These are phyloP conservation scores for Channa striata DNA, from an alignment of 2,797 vertebrate genomes.

Conservation along the genomic window DNA sequence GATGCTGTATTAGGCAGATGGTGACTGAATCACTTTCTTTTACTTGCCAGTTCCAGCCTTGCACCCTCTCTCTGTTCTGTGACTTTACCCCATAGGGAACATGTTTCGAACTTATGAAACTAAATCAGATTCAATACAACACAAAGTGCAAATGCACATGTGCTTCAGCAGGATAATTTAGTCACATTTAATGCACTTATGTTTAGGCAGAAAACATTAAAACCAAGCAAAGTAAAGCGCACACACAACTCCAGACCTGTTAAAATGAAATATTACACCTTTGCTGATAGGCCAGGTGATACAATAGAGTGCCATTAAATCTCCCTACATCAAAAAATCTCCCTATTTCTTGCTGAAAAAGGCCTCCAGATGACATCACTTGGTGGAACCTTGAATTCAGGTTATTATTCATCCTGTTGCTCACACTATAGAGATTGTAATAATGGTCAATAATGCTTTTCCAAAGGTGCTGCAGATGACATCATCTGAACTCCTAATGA, in stretches of 20 bases:
- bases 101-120: not conserved
- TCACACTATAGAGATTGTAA: too few species aligned
- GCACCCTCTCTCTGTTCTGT: slow-evolving; percentile 7
- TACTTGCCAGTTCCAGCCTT: slow-evolving; percentile 19
- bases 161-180: not conserved
- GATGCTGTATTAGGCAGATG: slow-evolving; percentile 35
- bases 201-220: not conserved
- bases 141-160: not conserved
- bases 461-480: too few species aligned
- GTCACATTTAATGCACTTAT: not conserved
- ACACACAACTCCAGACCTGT: not conserved
- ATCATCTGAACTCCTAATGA: too few species aligned
- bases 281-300: too few species aligned
- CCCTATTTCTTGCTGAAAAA: too few species aligned
- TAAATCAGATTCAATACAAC: not conserved
- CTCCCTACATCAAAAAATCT: too few species aligned
- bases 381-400: too few species aligned
- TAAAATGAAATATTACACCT: not conserved
- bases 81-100: slow-evolving; percentile 2
- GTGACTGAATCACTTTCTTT: slow-evolving; percentile 34
- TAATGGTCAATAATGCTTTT: too few species aligned
- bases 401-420: too few species aligned
- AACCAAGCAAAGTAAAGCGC: not conserved
- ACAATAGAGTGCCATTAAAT: too few species aligned
- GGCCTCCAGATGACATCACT: too few species aligned